phyloP scores from a whole-genome alignment of 2,113 vertebrate species.

The Seriola dumerili region DNA sequence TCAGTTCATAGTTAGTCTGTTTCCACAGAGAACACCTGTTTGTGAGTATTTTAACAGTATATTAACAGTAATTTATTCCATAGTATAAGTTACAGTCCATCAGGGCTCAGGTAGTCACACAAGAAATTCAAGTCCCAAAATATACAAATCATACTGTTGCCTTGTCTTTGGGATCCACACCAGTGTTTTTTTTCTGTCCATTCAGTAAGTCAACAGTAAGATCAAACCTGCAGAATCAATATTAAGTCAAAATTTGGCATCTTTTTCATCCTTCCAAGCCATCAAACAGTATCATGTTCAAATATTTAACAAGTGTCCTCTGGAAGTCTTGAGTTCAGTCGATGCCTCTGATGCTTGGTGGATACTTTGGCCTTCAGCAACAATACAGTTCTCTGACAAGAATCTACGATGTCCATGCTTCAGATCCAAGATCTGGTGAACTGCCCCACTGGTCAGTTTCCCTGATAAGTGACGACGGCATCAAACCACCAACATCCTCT shows the following conservation, averaged over 20 bases:
- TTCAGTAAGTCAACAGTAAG: constrained; percentile 25
- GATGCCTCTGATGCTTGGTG: constrained; percentile 25
- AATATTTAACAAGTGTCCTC: constrained; percentile 39
- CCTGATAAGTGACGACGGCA: background rate
- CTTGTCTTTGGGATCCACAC: constrained; percentile 56
- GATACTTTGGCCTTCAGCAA: constrained; percentile 63
- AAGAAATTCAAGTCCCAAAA: constrained; percentile 45
- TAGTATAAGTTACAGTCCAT: constrained; percentile 44
- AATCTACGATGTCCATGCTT: constrained; percentile 35
- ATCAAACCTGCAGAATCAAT: constrained; percentile 30
- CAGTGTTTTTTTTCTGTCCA: constrained; percentile 33
- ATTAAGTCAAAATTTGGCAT: constrained; percentile 42
- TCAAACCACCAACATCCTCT: constrained; percentile 1
- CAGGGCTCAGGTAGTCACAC: constrained; percentile 55
- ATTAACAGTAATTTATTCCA: constrained; percentile 49
- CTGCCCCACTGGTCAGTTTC: constrained; percentile 27
- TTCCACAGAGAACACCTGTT: constrained; percentile 40
- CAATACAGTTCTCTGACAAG: constrained; percentile 50
- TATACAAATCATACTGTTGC: constrained; percentile 17
- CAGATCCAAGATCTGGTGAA: constrained; percentile 25
- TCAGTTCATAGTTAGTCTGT: constrained; percentile 7
- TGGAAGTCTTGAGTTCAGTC: constrained; percentile 38
- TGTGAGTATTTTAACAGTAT: background rate
- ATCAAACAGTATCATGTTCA: constrained; percentile 34
- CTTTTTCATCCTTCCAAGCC: constrained; percentile 26